phyloP scores from a whole-genome alignment of 1,140 invertebrate species.

The Scaptomyza pallida region DNA sequence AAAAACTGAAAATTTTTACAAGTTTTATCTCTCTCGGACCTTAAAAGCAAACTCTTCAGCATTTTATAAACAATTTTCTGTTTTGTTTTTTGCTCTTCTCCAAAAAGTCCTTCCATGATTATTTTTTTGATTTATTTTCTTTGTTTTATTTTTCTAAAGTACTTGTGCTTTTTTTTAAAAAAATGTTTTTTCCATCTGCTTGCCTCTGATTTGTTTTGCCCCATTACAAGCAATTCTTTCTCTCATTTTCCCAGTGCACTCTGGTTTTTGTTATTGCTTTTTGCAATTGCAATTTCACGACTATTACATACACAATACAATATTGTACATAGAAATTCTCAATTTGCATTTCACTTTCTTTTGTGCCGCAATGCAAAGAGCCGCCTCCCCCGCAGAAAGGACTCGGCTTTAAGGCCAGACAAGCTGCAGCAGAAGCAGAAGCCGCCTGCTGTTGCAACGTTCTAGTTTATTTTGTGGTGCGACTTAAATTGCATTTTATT shows the following conservation, averaged over 20 bases:
- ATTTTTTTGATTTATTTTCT: no score
- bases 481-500: constrained; percentile 83
- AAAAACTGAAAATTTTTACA: no score
- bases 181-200: background rate
- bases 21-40: no score
- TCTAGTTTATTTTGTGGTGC: constrained; percentile 65
- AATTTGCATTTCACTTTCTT: constrained; percentile 73
- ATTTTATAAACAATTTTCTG: no score
- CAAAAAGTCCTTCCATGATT: no score
- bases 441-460: constrained; percentile 48
- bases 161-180: background rate
- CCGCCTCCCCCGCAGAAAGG: constrained; percentile 32
- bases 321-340: background rate
- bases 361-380: constrained; percentile 69
- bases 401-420: constrained; percentile 61
- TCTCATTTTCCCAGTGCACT: background rate
- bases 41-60: no score
- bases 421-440: constrained; percentile 11
- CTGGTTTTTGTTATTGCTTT: constrained; percentile 2
- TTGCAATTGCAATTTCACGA: constrained; percentile 50
- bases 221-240: background rate
- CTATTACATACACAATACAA: background rate
- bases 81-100: no score
- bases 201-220: background rate
- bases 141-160: no score